A percentile compares a stretch with the other conserved stretches of the same genome.
phyloP scores from a whole-genome alignment of 2,797 vertebrate species.

The Anisognathus igniventris region DNA sequence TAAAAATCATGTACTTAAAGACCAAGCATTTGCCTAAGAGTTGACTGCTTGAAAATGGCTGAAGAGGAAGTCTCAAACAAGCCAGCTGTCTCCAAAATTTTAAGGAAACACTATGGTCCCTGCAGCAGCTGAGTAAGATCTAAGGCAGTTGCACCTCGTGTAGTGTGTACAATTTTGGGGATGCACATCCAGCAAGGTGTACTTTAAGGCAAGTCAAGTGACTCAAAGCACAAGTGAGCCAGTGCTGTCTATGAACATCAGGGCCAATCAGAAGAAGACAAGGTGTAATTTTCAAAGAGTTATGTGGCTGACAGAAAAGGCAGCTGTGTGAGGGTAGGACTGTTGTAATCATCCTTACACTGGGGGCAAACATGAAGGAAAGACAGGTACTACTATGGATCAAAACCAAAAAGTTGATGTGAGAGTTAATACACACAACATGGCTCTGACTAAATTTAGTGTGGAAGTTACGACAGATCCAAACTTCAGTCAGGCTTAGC shows the following conservation, averaged over 20 bases:
- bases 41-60: background rate
- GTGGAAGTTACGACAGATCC: background rate
- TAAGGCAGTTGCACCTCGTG: background rate
- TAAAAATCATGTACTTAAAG: background rate
- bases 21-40: background rate
- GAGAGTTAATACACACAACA: background rate
- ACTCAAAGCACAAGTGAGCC: background rate
- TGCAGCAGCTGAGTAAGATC: background rate
- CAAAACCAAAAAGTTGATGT: background rate
- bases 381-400: background rate
- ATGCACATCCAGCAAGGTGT: background rate
- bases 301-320: background rate
- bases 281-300: background rate
- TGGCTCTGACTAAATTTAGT: background rate
- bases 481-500: background rate
- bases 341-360: rapidly evolving
- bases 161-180: background rate
- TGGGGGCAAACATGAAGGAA: background rate
- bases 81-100: background rate
- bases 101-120: background rate
- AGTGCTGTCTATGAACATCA: background rate
- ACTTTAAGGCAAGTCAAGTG: background rate
- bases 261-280: background rate
- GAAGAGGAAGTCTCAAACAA: background rate
- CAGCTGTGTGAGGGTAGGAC: background rate